Base-by-base conservation (phyloP, 2,797 vertebrate genomes). In the Chiroxiphia lanceolata region DNA sequence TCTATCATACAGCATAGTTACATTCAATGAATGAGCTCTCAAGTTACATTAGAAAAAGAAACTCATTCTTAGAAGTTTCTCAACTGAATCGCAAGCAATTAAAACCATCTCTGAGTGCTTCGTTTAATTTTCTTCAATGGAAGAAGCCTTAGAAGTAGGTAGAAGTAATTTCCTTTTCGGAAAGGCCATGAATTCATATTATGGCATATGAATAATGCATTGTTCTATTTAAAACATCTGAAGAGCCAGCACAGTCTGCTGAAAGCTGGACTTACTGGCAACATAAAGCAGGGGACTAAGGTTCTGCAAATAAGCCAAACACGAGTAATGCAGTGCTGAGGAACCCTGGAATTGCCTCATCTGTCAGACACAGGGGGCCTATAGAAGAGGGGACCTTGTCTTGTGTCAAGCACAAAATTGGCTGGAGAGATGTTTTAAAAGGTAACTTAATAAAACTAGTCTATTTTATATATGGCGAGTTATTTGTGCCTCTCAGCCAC, bases 61-160 rank as follows among this genome's bases (percentile, higher is more conserved):
- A 72, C 78, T 80, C 78, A 93, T 97, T 97, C 96, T 97, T 97
- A 96, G 94, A 97, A 97, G 95, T 96, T 97, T 94, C 95, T 97
- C 96, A 96, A 83, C 91, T 97, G 94, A 97, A 87, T 95, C 72
- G 7, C 67, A 87, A 82, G 90, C 95, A 97, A 97, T 96, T 97
- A 97, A 95, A 96, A 91, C 83, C 80, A 92, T 96, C 82, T 94
- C 88, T 21, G 51, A 95, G 60, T 79, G 78, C 75, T 96, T 93
- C 4, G 0, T 91, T 94, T 97, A 93, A 96, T 96, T 97, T 97
- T 97, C 83, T 92, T 95, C 92, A 95, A 93, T 86, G 87, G 83
- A 81, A 93, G 48, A 87, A 95, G 87, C 40, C 94, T 97, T 93
- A 95, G 93, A 97, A 94, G 93, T 94, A 96, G 91, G 94, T 96